Base-by-base conservation (phyloP, 2,888 invertebrate genomes). In the Synanthedon myopaeformis region DNA sequence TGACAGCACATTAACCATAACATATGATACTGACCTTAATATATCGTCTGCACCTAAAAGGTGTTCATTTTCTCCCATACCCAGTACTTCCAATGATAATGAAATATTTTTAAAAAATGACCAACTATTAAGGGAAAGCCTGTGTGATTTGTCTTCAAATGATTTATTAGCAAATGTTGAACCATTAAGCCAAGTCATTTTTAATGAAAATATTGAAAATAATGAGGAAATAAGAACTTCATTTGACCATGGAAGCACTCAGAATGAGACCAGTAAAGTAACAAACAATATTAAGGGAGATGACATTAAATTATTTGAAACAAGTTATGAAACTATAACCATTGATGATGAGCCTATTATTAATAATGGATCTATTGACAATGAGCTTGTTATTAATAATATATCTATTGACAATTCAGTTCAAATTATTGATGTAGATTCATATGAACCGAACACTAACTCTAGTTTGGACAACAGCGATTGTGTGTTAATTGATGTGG, bases 51-150 rank as follows among this genome's bases (percentile, higher is more conserved):
- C 11, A 42, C 48, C 19, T 0, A 60, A 51, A 8, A 57, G 56
- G 49, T 56, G 54, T 12, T 53, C 62, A 51, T 79, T 77, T 55
- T 69, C 69, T 13, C 78, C 77, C 3, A 41, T 70, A 28, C 78
- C 79, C 4, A 79, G 79, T 59, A 78, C 79, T 45, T 79, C 79
- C 3, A 70, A 13, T 54, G 72, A 77, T 53, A 62, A 53, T 52
- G 61, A 67, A 48, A 69, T 63, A 8, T 63, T 78, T 49, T 52
- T 59, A 10, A 66, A 66, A 64, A 78, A 79, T 70, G 76, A 75
- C 51, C 53, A 66, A 52, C 60, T 59, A 12, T 75, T 72, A 35
- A 65, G 64, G 62, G 63, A 74, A 51, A 71, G 73, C 53, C 55
- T 72, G 8, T 54, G 28, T 1, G 8, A 35, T 60, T 54, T 62